Conservation (phyloP, 1,140 invertebrate species). For the Pogonomyrmex barbatus region DNA sequence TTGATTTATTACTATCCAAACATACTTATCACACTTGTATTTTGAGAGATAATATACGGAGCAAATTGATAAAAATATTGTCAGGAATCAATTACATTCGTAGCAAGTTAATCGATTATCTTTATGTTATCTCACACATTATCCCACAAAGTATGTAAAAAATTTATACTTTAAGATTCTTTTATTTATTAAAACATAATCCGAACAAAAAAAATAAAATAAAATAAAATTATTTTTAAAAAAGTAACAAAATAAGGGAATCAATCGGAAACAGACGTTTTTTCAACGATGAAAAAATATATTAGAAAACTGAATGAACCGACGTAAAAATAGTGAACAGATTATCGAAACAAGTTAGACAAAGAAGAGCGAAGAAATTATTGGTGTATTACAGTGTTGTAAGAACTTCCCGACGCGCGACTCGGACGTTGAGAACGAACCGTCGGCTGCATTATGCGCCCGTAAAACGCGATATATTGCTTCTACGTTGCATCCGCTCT, state of each 20-base stretch:
- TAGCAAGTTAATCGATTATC: too few species aligned
- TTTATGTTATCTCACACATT: too few species aligned
- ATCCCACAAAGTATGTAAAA: too few species aligned
- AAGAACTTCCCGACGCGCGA: conserved; percentile 79
- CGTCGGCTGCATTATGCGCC: conserved; percentile 80
- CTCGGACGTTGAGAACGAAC: conserved; percentile 76
- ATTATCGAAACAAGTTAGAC: conserved; percentile 28
- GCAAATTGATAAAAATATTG: too few species aligned
- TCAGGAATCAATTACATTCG: too few species aligned
- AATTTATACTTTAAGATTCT: too few species aligned
- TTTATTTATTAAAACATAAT: too few species aligned
- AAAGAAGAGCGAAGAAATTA: conserved; percentile 16
- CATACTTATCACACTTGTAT: too few species aligned
- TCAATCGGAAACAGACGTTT: not conserved
- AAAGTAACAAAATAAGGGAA: not conserved
- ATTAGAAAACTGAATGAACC: conserved; percentile 12
- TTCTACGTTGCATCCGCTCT: conserved; percentile 73
- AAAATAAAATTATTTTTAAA: too few species aligned
- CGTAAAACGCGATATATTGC: conserved; percentile 77
- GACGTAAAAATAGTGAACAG: not conserved
- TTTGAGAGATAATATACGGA: too few species aligned
- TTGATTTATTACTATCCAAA: too few species aligned
- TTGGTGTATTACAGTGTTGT: conserved; percentile 79
- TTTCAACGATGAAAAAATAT: not conserved
- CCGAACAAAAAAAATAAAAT: too few species aligned